Percentiles rank a stretch among this genome's conserved stretches.
These are phyloP conservation scores for Psilanteris sp. DNA, from an alignment of 1,140 invertebrate genomes.

Conservation along the genomic window DNA sequence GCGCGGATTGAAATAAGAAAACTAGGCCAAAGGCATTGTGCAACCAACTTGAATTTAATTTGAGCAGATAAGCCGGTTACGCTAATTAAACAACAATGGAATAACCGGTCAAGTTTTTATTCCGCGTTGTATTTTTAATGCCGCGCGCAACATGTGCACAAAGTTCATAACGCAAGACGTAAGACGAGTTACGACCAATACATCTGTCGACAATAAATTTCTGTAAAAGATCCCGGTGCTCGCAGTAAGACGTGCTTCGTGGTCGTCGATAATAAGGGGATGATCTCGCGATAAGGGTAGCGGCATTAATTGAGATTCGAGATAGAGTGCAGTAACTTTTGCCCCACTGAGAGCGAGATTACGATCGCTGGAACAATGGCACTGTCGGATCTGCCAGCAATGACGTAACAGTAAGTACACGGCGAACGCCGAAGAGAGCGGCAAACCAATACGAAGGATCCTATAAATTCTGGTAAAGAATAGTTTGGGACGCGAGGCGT, in stretches of 20 bases:
- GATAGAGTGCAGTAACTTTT: constrained; percentile 74
- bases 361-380: constrained; percentile 72
- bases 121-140: constrained; percentile 26
- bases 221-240: constrained; percentile 49
- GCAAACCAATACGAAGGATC: constrained; percentile 18
- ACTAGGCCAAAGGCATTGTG: constrained; percentile 39
- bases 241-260: constrained; percentile 46
- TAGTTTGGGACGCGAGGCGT: neutral
- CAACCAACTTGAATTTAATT: constrained; percentile 33
- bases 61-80: constrained; percentile 17
- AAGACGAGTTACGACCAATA: constrained; percentile 54
- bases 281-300: constrained; percentile 72
- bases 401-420: constrained; percentile 48
- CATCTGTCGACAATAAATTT: constrained; percentile 68
- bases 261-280: constrained; percentile 74
- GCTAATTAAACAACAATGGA: constrained; percentile 46
- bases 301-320: constrained; percentile 77
- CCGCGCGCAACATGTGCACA: constrained; percentile 22
- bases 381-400: constrained; percentile 66
- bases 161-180: constrained; percentile 20
- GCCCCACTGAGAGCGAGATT: constrained; percentile 68
- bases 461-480: constrained; percentile 45
- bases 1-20: constrained; percentile 44
- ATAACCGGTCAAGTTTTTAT: constrained; percentile 17
- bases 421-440: constrained; percentile 23